phyloP scores from a whole-genome alignment of 2,888 invertebrate species.

The Eupithecia dodoneata region DNA sequence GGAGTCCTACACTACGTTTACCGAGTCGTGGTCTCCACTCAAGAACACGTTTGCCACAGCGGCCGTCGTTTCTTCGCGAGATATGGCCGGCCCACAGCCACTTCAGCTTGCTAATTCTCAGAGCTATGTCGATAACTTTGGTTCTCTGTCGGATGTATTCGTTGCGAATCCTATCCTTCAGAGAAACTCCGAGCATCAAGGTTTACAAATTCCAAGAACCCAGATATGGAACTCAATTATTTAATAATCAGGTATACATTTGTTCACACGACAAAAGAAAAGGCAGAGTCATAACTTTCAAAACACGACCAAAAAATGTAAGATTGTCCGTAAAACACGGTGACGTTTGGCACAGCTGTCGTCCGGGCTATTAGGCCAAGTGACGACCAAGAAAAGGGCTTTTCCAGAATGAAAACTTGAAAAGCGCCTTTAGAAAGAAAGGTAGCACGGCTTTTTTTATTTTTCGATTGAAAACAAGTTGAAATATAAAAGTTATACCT shows the following conservation, averaged over 20 bases:
- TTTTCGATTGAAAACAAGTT: not conserved
- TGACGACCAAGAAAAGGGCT: conserved; percentile 9
- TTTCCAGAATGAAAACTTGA: conserved; percentile 8
- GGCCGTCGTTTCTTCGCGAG: too few relatives aligned
- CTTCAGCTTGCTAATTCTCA: too few relatives aligned
- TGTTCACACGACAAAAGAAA: not conserved
- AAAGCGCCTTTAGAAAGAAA: not conserved
- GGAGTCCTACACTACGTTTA: too few relatives aligned
- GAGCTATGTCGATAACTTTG: too few relatives aligned
- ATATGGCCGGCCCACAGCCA: too few relatives aligned
- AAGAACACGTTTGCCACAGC: too few relatives aligned
- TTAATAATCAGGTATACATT: not conserved
- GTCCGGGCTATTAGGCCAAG: conserved; percentile 14
- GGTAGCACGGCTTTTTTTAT: not conserved
- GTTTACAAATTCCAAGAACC: too few relatives aligned
- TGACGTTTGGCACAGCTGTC: conserved; percentile 7
- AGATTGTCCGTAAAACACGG: conserved; percentile 2
- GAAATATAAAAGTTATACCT: not conserved
- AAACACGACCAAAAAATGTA: conserved; percentile 4
- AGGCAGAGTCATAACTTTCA: not conserved
- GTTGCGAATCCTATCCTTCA: too few relatives aligned
- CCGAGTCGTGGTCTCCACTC: too few relatives aligned
- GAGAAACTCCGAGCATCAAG: too few relatives aligned
- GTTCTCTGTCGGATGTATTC: too few relatives aligned
- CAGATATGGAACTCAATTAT: not conserved